Base-by-base conservation (phyloP, 1,140 invertebrate genomes). In the Pseudomyrmex gracilis region DNA sequence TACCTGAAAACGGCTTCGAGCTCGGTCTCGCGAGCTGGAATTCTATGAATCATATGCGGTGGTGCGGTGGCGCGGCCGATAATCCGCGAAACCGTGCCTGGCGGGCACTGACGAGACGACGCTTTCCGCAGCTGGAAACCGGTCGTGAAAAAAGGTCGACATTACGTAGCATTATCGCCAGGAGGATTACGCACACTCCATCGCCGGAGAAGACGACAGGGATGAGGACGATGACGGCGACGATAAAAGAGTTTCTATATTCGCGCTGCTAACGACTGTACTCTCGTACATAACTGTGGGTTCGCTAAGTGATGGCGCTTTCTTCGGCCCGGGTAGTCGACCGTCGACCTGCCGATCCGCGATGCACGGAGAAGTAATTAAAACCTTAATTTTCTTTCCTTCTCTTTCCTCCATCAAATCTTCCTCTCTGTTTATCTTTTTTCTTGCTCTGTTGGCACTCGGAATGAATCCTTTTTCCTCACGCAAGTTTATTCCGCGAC, bases 1-100 rank as follows among this genome's bases (percentile, higher is more conserved):
- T 80, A 80, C 76, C 53, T 80, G 66, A 70, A 15, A 13, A 15
- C 53, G 22, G 22, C 2, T 20, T 20, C 43, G 53, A 47, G 20
- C 20, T 49, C 3, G 76, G 1, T 34, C 51, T 20, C 58, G n/a
- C 67, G 67, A 53, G 49, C 61, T 5, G 13, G 34, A 34, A 34
- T 24, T n/a, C 47, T 80, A 80, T 71, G 66, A 80, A 80, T 80
- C 76, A 80, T 80, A 80, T 45, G 45, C 53, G 15, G 55, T 55
- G 66, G 20, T 47, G 53, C 64, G 51, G 17, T 51, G 43, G 43
- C 53, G 53, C 43, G 15, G 12, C 51, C 43, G 64, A 78, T 66
- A 45, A 68, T 68, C 53, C 76, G 34, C 53, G 43, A 53, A 24
- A 15, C 47, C 71, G 71, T 73, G 57, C 43, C 57, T 61, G 71